These are phyloP conservation scores for Rhysida immarginata DNA, from an alignment of 1,140 invertebrate genomes.

Conservation along the genomic window DNA sequence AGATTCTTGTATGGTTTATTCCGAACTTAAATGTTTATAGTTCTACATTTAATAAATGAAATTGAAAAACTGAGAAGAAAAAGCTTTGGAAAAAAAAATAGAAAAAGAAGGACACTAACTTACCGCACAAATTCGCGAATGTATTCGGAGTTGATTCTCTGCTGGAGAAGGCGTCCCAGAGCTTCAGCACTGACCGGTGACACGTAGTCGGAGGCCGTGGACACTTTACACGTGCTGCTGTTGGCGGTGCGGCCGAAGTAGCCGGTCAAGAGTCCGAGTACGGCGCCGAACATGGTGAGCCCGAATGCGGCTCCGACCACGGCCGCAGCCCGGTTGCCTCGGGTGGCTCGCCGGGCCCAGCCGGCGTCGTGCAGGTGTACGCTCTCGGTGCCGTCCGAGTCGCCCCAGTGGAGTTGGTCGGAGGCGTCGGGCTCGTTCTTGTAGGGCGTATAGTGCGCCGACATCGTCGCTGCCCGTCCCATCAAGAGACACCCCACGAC, in stretches of 20 bases:
- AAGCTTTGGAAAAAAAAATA: no score
- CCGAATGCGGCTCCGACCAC: not conserved
- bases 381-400: not conserved
- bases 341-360: not conserved
- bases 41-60: no score
- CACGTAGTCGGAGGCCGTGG: no score
- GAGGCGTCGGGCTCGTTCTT: slow-evolving; percentile 7
- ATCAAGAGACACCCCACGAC: no score
- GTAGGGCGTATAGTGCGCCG: slow-evolving; percentile 6
- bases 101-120: no score
- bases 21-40: no score
- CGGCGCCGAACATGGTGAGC: not conserved
- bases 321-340: not conserved
- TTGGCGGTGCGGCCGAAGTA: not conserved
- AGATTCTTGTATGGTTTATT: no score
- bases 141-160: no score
- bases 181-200: no score
- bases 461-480: slow-evolving; percentile 2
- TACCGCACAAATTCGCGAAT: no score
- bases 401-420: slow-evolving; percentile 5
- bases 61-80: no score
- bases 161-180: no score
- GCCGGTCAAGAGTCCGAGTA: not conserved
- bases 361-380: not conserved
- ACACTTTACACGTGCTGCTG: not conserved